phyloP scores from a whole-genome alignment of 2,113 vertebrate genomes.

The Plotosus lineatus region DNA sequence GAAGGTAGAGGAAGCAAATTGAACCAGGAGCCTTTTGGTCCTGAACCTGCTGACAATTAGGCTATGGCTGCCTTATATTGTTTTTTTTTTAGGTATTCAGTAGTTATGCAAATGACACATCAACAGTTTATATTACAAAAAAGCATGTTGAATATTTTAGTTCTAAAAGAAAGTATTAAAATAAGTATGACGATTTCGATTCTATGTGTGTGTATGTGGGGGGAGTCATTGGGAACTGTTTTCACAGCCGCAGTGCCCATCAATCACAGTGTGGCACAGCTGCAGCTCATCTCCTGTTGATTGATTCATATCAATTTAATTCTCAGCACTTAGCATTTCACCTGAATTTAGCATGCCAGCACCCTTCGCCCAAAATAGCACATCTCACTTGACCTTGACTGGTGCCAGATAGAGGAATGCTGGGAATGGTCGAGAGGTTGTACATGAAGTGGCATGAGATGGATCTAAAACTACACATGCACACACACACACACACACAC shows the following conservation, averaged over 20 bases:
- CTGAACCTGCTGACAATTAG: no score
- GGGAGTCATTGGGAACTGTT: constrained; percentile 50
- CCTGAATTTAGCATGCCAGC: constrained; percentile 62
- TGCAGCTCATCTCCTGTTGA: constrained; percentile 65
- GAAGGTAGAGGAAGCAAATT: no score
- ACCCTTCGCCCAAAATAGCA: constrained; percentile 39
- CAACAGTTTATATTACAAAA: constrained; percentile 45
- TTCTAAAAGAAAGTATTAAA: constrained; percentile 38
- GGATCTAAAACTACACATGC: constrained; percentile 54
- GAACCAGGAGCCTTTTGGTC: no score
- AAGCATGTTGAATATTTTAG: constrained; percentile 48
- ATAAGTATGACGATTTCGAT: constrained; percentile 34
- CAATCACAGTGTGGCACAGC: constrained; percentile 68
- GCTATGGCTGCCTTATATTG: no score
- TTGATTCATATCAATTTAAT: constrained; percentile 73
- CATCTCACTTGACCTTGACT: constrained; percentile 19
- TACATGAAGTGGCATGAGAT: constrained; percentile 56
- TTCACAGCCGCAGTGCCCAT: constrained; percentile 60
- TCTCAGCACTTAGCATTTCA: constrained; percentile 69
- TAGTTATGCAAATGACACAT: constrained; percentile 25
- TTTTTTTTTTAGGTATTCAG: constrained; percentile 21
- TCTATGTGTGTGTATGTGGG: constrained; percentile 16
- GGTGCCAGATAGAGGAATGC: neutral
- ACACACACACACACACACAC: neutral
- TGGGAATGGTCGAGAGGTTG: constrained; percentile 23